phyloP scores from a whole-genome alignment of 1,140 invertebrate species.

The Bombus turneri region DNA sequence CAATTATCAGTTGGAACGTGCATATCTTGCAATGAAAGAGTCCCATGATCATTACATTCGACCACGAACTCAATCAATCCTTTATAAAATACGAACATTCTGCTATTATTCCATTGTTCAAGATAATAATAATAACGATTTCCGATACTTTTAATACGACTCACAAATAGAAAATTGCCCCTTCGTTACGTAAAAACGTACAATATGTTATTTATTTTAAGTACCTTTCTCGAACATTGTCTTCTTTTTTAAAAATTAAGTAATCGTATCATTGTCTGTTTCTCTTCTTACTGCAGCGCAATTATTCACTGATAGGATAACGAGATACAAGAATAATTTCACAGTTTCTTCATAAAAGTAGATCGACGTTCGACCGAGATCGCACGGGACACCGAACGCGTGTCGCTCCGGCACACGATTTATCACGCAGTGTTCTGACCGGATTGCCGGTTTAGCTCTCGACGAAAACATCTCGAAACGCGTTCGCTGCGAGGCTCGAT shows the following conservation, averaged over 20 bases:
- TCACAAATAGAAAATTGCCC: not conserved
- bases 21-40: not conserved
- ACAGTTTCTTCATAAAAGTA: not conserved
- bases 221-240: not conserved
- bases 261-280: not conserved
- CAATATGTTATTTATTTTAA: not conserved
- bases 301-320: not conserved
- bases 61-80: not conserved
- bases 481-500: slow-evolving; percentile 8
- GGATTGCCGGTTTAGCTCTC: not conserved
- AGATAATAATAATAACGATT: not conserved
- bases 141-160: not conserved
- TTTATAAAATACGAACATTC: not conserved
- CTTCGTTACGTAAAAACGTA: too few relatives aligned
- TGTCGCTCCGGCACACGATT: slow-evolving; percentile 9
- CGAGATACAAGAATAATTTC: not conserved
- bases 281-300: not conserved
- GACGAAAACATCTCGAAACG: slow-evolving; percentile 32
- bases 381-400: not conserved
- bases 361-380: not conserved
- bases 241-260: not conserved
- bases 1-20: not conserved
- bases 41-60: not conserved
- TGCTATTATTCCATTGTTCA: not conserved
- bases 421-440: not conserved